phyloP scores from a whole-genome alignment of 2,113 vertebrate genomes.

The Rafetus swinhoei region DNA sequence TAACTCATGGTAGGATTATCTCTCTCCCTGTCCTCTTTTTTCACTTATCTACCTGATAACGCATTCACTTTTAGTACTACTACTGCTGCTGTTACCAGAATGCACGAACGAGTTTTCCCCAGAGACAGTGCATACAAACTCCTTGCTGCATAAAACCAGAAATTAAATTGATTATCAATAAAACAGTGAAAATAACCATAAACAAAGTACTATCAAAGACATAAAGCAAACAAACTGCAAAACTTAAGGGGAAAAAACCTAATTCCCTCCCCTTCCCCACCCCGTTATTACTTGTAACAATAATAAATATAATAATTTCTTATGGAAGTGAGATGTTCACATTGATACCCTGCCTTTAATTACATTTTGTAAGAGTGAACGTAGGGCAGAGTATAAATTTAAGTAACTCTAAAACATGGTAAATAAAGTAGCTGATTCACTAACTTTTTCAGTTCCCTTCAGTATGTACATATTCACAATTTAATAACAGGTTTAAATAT shows the following conservation, averaged over 20 bases:
- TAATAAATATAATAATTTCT: background rate
- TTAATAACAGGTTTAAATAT: slow-evolving; percentile 3
- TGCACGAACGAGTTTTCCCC: background rate
- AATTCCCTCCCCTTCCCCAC: background rate
- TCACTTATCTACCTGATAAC: background rate
- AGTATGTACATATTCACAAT: slow-evolving; percentile 2
- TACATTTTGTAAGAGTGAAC: background rate
- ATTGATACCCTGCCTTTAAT: slow-evolving; percentile 19
- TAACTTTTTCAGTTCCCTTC: slow-evolving; percentile 22
- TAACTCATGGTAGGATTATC: background rate
- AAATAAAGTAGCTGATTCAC: background rate
- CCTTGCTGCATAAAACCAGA: background rate
- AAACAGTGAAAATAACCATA: background rate
- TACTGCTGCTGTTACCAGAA: background rate
- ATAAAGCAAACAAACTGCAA: background rate
- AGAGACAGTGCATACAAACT: background rate
- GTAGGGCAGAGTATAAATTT: background rate
- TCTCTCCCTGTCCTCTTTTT: background rate
- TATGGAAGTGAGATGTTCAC: background rate
- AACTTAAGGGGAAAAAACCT: background rate
- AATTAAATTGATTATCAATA: slow-evolving; percentile 20
- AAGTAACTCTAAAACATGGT: background rate
- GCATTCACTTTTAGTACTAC: background rate
- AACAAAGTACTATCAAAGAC: background rate
- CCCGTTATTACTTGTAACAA: slow-evolving; percentile 1